Base-by-base conservation (phyloP, 2,888 invertebrate species). In the Apamea epomidion region DNA sequence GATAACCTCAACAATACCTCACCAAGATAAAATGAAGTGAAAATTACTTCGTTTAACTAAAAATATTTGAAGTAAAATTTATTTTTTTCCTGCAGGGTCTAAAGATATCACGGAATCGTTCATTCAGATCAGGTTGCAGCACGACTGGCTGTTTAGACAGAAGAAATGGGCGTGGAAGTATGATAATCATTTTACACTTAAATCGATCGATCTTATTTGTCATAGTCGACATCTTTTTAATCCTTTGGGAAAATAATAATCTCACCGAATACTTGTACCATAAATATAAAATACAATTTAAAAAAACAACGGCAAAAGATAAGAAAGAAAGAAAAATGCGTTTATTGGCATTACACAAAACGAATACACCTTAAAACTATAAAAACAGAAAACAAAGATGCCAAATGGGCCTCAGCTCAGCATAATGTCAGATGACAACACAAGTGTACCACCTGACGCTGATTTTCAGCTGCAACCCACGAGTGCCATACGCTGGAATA, bases 151-250 rank as follows among this genome's bases (percentile, higher is more conserved):
- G 83, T 97, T 97, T 83, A 93, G 94, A 85, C 94, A 95, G 86
- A 94, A 93, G 82, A 95, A 95, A 88, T 95, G 96, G 93, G 95
- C 96, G 42, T 97, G 97, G 97, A 95, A 94, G 97, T 97, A 91
- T 94, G 96, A 92, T 62, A 70, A 25, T 48, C 18, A n/a, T 74
- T 65, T 68, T 60, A 54, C 48, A 72, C 12, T 54, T 32, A 32
- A n/a, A 60, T n/a, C 6, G 6, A 60, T 32, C 21, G 21, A 12
- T 14, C 21, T 29, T 48, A 14, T 70, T 48, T 48, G 21, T 21
- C 29, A 29, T 6, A 18, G n/a, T 42, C 2, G 6, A 45, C n/a
- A 68, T 48, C 0, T 69, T 45, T 48, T 45, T 29, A 69, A 48
- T 48, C 21, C 12, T 25, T 25, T 25, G 21, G 14, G 14, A 67